A percentile compares a stretch with the other conserved stretches of the same genome.
phyloP scores from a whole-genome alignment of 2,113 vertebrate species.

The Pantherophis guttatus region DNA sequence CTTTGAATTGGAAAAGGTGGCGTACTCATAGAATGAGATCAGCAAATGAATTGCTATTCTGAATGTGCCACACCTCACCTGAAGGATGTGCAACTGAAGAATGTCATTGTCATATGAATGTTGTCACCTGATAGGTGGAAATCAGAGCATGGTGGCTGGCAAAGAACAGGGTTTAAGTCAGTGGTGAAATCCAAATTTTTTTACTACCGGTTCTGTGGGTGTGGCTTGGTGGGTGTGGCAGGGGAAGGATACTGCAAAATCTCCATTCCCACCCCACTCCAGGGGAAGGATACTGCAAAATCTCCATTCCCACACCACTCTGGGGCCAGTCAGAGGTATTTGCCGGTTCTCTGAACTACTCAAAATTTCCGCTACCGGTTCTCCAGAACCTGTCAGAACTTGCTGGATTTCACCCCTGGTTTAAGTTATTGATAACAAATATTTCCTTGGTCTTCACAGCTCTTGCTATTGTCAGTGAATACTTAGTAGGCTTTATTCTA shows the following conservation, averaged over 20 bases:
- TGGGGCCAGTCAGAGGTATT: too few species aligned
- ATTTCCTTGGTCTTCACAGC: neutral
- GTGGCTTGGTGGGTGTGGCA: too few species aligned
- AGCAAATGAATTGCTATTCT: neutral
- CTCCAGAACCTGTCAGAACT: too few species aligned
- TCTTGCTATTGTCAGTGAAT: constrained; percentile 16
- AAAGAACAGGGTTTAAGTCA: neutral
- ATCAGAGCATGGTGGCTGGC: neutral
- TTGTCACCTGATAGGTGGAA: neutral
- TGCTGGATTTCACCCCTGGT: too few species aligned
- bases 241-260: too few species aligned
- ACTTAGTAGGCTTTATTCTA: neutral
- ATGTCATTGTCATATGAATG: neutral
- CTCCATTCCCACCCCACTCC: too few species aligned
- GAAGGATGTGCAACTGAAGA: neutral
- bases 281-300: too few species aligned
- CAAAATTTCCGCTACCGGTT: too few species aligned
- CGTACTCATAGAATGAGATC: neutral
- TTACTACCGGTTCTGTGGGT: too few species aligned
- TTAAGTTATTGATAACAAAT: neutral
- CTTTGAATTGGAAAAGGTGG: neutral
- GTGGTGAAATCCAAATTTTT: too few species aligned
- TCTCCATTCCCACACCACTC: too few species aligned
- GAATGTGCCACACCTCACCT: neutral
- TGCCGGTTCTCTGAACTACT: too few species aligned